Base-by-base conservation (phyloP, 2,888 invertebrate genomes). In the Subacronicta megacephala region DNA sequence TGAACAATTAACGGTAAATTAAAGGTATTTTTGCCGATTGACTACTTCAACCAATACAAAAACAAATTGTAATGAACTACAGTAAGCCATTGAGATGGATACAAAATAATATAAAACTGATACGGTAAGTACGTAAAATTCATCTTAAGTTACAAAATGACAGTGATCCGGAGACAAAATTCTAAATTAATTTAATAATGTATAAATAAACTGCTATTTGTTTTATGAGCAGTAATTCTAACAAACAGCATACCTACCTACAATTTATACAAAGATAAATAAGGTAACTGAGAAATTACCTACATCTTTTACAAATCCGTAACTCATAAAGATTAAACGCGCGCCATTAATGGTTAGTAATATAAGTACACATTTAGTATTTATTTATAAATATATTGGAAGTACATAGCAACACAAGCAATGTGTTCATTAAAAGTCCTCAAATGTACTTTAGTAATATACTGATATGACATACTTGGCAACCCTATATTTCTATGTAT, bases 181-280 rank as follows among this genome's bases (percentile, higher is more conserved):
- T 42, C 23, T 23, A 23, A 23, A 23, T 23, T 23, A 23, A 23
- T 9, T 23, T 23, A 23, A 7, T 7, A 23, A 0, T 7, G 2
- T 23, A 7, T 44, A 18, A 47, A 53, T 38, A 23, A 51, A 51
- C n/a, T n/a, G n/a, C n/a, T n/a, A n/a, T n/a, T n/a, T n/a, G n/a
- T n/a, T n/a, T n/a, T n/a, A n/a, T n/a, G n/a, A n/a, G n/a, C n/a
- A n/a, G n/a, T n/a, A n/a, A n/a, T n/a, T n/a, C n/a, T 35, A 60
- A 61, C 45, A 53, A 53, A 68, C n/a, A 62, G 20, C 44, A 53
- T 62, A n/a, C n/a, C n/a, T n/a, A n/a, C n/a, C n/a, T n/a, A 41
- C 53, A 40, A 53, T 53, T 52, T 67, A 67, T 47, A 36, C 23
- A 23, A 23, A 46, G 33, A 40, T 4, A n/a, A n/a, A n/a, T n/a